These are phyloP conservation scores for Phenacoccus solenopsis DNA, from an alignment of 1,140 invertebrate species.

Conservation along the genomic window DNA sequence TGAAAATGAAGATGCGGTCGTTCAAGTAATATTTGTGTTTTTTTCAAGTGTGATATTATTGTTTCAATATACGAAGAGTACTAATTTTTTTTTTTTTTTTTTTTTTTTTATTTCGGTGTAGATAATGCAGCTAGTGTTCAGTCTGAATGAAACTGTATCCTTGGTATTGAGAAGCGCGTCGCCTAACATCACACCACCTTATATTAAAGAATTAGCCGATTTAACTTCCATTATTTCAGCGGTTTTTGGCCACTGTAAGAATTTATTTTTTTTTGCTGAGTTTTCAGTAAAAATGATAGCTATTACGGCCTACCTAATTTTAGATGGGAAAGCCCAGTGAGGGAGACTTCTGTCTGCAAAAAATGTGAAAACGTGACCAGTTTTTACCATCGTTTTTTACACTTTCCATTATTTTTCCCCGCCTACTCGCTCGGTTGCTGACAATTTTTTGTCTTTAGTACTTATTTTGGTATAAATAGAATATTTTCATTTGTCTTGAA, in stretches of 20 bases:
- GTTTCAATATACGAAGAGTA: constrained; percentile 4
- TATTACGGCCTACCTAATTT: too few relatives aligned
- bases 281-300: too few relatives aligned
- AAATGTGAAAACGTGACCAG: too few relatives aligned
- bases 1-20: constrained; percentile 62
- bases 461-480: too few relatives aligned
- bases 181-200: constrained; percentile 43
- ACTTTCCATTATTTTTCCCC: too few relatives aligned
- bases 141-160: constrained; percentile 66
- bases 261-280: background rate
- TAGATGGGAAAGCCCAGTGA: too few relatives aligned
- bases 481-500: too few relatives aligned
- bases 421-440: too few relatives aligned
- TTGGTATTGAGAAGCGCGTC: constrained; percentile 55
- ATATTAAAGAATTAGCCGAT: constrained; percentile 54
- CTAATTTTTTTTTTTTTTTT: background rate
- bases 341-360: too few relatives aligned
- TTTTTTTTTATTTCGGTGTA: constrained; percentile 40
- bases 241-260: constrained; percentile 43
- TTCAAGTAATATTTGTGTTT: constrained; percentile 45
- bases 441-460: too few relatives aligned
- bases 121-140: constrained; percentile 58
- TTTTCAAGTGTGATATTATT: background rate
- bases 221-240: constrained; percentile 66
- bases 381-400: too few relatives aligned